These are phyloP conservation scores for Prorops nasuta DNA, from an alignment of 1,140 invertebrate species.

Conservation along the genomic window DNA sequence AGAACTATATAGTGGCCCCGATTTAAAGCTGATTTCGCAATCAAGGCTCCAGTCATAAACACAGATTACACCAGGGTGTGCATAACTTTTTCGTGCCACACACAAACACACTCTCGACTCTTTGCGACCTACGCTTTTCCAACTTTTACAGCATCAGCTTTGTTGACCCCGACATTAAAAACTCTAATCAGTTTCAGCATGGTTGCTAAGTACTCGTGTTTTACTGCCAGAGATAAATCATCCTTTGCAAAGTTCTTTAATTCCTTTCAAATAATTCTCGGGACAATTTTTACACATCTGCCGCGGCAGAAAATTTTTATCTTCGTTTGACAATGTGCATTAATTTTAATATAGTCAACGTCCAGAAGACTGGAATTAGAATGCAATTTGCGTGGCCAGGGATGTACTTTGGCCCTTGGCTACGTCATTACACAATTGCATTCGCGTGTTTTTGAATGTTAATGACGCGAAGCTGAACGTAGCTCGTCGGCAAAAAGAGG, in stretches of 20 bases:
- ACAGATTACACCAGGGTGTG: not conserved
- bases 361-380: no score
- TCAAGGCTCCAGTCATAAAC: slow-evolving; percentile 16
- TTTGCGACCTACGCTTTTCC: not conserved
- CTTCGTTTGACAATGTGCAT: no score
- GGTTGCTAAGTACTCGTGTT: no score
- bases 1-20: no score
- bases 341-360: no score
- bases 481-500: no score
- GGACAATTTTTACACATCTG: no score
- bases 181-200: slow-evolving; percentile 9
- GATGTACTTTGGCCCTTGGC: slow-evolving; percentile 15
- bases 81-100: not conserved
- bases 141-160: slow-evolving; percentile 18
- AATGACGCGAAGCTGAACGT: not conserved
- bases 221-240: no score
- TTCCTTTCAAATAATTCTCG: no score
- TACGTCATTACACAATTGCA: slow-evolving; percentile 12
- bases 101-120: not conserved
- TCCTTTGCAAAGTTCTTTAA: no score
- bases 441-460: slow-evolving; percentile 16
- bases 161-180: slow-evolving; percentile 13
- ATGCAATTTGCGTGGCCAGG: slow-evolving; percentile 10
- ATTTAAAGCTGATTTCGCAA: slow-evolving; percentile 22
- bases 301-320: no score